phyloP scores from a whole-genome alignment of 1,140 invertebrate species.

The Macrobrachium nipponense region DNA sequence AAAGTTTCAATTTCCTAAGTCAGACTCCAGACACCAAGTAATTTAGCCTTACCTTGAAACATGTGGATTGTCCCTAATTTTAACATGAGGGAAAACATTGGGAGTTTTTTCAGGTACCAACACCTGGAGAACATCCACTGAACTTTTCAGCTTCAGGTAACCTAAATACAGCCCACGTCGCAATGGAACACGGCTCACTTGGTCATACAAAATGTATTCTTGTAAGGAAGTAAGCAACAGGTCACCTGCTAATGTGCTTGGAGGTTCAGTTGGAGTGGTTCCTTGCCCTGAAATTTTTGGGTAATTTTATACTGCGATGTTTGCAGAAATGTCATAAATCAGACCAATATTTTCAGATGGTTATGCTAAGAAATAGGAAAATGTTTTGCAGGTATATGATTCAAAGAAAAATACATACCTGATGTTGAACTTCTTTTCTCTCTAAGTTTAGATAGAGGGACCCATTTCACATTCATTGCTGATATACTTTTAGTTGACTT shows the following conservation, averaged over 20 bases:
- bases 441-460: constrained; percentile 82
- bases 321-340: too few species aligned
- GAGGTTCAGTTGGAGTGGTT: constrained; percentile 30
- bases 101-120: constrained; percentile 90
- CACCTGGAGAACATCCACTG: constrained; percentile 93
- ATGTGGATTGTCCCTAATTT: constrained; percentile 93
- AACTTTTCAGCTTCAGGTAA: constrained; percentile 95
- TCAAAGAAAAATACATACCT: constrained; percentile 69
- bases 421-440: constrained; percentile 72
- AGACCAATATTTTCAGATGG: too few species aligned
- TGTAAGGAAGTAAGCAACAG: constrained; percentile 48
- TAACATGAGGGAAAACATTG: constrained; percentile 91
- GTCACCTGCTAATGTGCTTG: constrained; percentile 49
- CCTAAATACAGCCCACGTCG: constrained; percentile 90
- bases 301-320: too few species aligned
- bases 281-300: constrained; percentile 34
- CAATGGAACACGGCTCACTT: constrained; percentile 84
- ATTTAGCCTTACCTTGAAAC: constrained; percentile 85
- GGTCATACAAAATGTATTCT: constrained; percentile 82
- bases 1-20: too few species aligned
- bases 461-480: constrained; percentile 89
- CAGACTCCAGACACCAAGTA: background rate
- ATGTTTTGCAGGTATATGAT: background rate
- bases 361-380: too few species aligned
- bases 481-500: constrained; percentile 86